Evolutionary conservation across 2,113 vertebrate species (phyloP).

Genomic region (Bombycilla garrulus): DNA sequence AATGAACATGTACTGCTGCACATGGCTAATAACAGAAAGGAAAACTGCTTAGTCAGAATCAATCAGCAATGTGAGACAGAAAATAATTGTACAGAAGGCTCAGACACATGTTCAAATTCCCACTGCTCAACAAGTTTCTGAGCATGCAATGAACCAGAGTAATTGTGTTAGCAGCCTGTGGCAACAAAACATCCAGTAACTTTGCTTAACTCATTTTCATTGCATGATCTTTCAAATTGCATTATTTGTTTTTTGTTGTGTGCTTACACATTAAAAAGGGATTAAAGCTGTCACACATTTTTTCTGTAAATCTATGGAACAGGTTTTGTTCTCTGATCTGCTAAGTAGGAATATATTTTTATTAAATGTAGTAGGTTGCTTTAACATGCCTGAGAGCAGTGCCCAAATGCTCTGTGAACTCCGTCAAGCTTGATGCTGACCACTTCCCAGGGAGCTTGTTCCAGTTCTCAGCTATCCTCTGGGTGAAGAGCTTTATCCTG

Average conservation of each 20-base stretch:
- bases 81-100: constrained; percentile 27
- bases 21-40: background rate
- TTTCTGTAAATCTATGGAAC: background rate
- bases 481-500: background rate
- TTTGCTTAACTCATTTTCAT: background rate
- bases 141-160: background rate
- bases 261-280: background rate
- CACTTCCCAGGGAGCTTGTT: too few species aligned
- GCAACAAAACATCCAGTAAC: background rate
- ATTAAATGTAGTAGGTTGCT: background rate
- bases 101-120: background rate
- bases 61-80: background rate
- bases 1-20: background rate
- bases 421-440: background rate
- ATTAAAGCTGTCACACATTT: background rate
- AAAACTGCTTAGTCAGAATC: constrained; percentile 26
- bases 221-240: background rate
- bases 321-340: background rate
- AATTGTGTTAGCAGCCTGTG: background rate
- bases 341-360: background rate
- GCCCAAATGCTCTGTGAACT: background rate
- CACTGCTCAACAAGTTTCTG: background rate
- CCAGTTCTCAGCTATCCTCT: background rate
- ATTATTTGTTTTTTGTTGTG: background rate
- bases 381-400: background rate